Conservation (phyloP, 2,797 vertebrate species). For the Sebastes flavidus region DNA sequence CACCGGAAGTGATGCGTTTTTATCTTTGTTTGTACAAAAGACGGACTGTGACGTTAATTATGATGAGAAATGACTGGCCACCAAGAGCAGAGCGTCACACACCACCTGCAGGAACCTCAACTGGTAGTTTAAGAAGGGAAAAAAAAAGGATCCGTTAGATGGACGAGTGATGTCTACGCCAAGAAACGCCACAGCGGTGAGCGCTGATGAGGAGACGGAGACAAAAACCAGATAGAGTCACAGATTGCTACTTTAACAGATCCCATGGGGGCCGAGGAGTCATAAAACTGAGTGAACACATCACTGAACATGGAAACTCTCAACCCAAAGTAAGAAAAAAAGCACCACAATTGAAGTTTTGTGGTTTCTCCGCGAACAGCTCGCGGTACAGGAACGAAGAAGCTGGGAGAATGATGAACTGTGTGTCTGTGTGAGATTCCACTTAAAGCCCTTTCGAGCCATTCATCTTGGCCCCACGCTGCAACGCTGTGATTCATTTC, state of each 20-base stretch:
- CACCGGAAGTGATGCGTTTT: slow-evolving; percentile 35
- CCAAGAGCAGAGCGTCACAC: slow-evolving; percentile 7
- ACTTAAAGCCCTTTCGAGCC: slow-evolving; percentile 39
- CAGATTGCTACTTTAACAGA: slow-evolving; percentile 56
- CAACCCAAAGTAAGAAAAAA: slow-evolving; percentile 42
- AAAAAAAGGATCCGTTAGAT: slow-evolving; percentile 24
- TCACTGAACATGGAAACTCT: slow-evolving; percentile 68
- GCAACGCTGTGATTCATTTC: slow-evolving; percentile 65
- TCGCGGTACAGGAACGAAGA: slow-evolving; percentile 39
- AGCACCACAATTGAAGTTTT: slow-evolving; percentile 58
- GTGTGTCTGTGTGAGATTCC: slow-evolving; percentile 51
- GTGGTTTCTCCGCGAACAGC: slow-evolving; percentile 43
- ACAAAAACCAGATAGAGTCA: slow-evolving; percentile 65
- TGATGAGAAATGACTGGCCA: slow-evolving; percentile 10
- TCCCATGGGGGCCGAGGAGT: slow-evolving; percentile 44
- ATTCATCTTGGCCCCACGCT: slow-evolving; percentile 49
- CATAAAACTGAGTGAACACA: slow-evolving; percentile 65
- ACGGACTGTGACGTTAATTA: not conserved
- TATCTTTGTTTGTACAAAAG: slow-evolving; percentile 43
- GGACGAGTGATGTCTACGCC: slow-evolving; percentile 20
- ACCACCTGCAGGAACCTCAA: slow-evolving; percentile 43
- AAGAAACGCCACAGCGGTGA: slow-evolving; percentile 21
- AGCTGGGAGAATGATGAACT: slow-evolving; percentile 59
- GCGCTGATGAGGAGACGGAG: slow-evolving; percentile 50
- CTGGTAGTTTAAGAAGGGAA: not conserved